Evolutionary conservation across 2,888 invertebrate genomes (phyloP).

Genomic region (Carterocephalus palaemon): DNA sequence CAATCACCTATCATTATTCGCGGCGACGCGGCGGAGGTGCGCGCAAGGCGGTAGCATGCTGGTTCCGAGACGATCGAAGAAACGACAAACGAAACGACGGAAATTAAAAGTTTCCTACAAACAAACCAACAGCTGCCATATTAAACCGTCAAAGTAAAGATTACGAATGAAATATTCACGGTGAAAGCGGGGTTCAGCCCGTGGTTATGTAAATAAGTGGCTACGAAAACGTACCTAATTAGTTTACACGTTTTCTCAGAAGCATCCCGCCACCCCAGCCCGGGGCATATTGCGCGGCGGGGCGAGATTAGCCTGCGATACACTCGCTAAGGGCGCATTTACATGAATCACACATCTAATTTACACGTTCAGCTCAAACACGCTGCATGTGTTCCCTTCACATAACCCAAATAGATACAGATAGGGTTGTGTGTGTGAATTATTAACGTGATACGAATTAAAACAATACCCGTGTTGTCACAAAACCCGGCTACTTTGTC

Average conservation of each 20-base stretch:
- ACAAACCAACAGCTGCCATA: slow-evolving; percentile 78
- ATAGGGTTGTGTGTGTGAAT: slow-evolving; percentile 56
- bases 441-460: slow-evolving; percentile 42
- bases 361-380: slow-evolving; percentile 64
- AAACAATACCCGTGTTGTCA: slow-evolving; percentile 27
- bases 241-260: slow-evolving; percentile 77
- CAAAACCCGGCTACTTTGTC: slow-evolving; percentile 6
- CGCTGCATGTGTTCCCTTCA: slow-evolving; percentile 67
- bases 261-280: slow-evolving; percentile 50
- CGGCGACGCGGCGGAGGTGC: slow-evolving; percentile 60
- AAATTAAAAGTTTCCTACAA: slow-evolving; percentile 77
- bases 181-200: slow-evolving; percentile 74
- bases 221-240: slow-evolving; percentile 79
- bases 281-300: slow-evolving; percentile 59
- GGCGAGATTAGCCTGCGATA: slow-evolving; percentile 67
- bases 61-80: too few species aligned
- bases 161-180: slow-evolving; percentile 79
- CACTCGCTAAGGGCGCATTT: slow-evolving; percentile 74
- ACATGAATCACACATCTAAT: slow-evolving; percentile 75
- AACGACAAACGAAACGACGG: slow-evolving; percentile 54
- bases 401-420: slow-evolving; percentile 61
- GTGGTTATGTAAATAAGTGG: slow-evolving; percentile 79
- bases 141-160: slow-evolving; percentile 77
- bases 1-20: slow-evolving; percentile 72
- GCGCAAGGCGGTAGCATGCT: slow-evolving; percentile 63